Base-by-base conservation (phyloP, 2,113 vertebrate genomes). In the Scatophagus argus region DNA sequence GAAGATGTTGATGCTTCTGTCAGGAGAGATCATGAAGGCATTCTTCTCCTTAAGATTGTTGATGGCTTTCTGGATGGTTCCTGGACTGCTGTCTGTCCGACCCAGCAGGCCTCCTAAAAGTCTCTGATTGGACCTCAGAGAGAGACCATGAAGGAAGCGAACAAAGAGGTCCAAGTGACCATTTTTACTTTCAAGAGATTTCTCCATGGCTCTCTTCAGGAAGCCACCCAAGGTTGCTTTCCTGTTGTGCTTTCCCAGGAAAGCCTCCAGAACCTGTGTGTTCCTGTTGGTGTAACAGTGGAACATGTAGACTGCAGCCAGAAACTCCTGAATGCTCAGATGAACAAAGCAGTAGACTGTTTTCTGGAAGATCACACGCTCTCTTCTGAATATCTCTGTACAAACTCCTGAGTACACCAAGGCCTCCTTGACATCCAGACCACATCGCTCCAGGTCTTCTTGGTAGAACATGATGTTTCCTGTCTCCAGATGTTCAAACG, bases 261-360 rank as follows among this genome's bases (percentile, higher is more conserved):
- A 65, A 7, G 3, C 44, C 63, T 36, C 8, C 29, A 65, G 11
- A 5, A 34, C 63, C 29, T 36, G 0, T 64, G 10, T 32, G 3
- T 47, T 64, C 19, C 29, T 47, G 43, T 31, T 32, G 43, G 27
- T 64, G 43, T 32, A 46, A 64, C 62, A 64, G 16, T 46, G 44
- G 38, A 66, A 43, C 31, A 80, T 32, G 44, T 73, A 81, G 47
- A 85, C 36, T 0, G 62, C 83, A 68, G 73, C 77, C 44, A 85
- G 62, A 64, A 85, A 85, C 78, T 85, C 83, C 34, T 85, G 83
- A 8, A 85, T 6, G 14, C 67, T 85, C 64, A 84, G 4, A 65
- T 86, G 86, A 68, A 87, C 71, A 64, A 89, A 91, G 0, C 87
- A 84, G 72, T 83, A 87, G 32, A 87, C 68, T n/a, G 39, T 43